A percentile compares a stretch with the other conserved stretches of the same genome.
Evolutionary conservation across 2,888 invertebrate genomes (phyloP).

Genomic region (Ephialtes manifestator): DNA sequence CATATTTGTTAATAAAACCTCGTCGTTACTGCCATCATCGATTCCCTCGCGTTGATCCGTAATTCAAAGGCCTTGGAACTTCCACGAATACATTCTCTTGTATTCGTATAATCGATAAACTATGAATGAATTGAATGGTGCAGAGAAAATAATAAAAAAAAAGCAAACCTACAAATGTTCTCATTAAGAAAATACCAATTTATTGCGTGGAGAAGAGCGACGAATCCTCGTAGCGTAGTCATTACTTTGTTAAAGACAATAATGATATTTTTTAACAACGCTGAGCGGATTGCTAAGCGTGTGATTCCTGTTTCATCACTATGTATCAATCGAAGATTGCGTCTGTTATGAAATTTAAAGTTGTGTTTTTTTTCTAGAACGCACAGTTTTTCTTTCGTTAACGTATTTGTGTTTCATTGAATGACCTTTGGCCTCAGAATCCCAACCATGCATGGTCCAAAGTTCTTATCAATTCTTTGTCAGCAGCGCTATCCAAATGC

Average conservation of each 20-base stretch:
- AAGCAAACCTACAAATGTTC: constrained; percentile 23
- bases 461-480: not conserved
- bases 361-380: constrained; percentile 14
- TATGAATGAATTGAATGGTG: not conserved
- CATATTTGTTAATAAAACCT: not conserved
- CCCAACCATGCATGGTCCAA: not conserved
- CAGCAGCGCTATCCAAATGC: not conserved
- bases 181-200: constrained; percentile 9
- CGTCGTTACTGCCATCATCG: not conserved
- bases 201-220: not conserved
- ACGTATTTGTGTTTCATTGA: not conserved
- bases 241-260: constrained; percentile 17
- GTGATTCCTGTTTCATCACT: not conserved
- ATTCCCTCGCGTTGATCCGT: not conserved
- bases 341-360: constrained; percentile 19
- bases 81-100: not conserved
- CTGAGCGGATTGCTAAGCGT: not conserved
- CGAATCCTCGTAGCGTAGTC: constrained; percentile 22
- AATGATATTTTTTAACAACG: constrained; percentile 9
- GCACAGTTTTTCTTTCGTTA: not conserved
- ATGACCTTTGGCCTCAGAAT: constrained; percentile 4
- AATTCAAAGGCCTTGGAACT: constrained; percentile 3
- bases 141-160: constrained; percentile 1
- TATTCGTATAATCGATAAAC: constrained; percentile 4
- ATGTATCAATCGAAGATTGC: constrained; percentile 1